Conservation (phyloP, 1,140 invertebrate species). For the Plectrocnemia conspersa region DNA sequence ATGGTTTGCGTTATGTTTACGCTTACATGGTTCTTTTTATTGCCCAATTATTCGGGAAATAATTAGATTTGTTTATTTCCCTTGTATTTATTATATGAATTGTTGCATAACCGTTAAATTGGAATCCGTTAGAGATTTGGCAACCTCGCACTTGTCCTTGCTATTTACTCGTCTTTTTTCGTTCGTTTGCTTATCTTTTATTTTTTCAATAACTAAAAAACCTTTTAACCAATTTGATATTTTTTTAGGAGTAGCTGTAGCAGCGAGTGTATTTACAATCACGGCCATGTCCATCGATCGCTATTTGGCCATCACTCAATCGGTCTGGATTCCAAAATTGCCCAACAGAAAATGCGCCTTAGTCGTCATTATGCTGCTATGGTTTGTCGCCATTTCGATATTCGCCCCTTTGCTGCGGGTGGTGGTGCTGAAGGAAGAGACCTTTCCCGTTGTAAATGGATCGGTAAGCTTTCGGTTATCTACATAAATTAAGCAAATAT, state of each 20-base stretch:
- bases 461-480: slow-evolving; percentile 42
- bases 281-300: slow-evolving; percentile 73
- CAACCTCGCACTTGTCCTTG: too few relatives aligned
- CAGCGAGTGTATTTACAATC: slow-evolving; percentile 72
- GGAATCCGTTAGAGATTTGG: too few relatives aligned
- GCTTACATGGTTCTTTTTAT: too few relatives aligned
- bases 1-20: too few relatives aligned
- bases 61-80: too few relatives aligned
- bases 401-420: slow-evolving; percentile 63
- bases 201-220: too few relatives aligned
- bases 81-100: too few relatives aligned
- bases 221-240: slow-evolving; percentile 9
- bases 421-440: slow-evolving; percentile 45
- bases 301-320: slow-evolving; percentile 69
- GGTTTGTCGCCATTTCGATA: slow-evolving; percentile 60
- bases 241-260: slow-evolving; percentile 65
- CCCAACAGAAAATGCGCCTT: slow-evolving; percentile 63
- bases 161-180: too few relatives aligned
- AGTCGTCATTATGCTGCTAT: slow-evolving; percentile 58
- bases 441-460: slow-evolving; percentile 42
- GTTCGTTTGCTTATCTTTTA: too few relatives aligned
- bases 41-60: too few relatives aligned
- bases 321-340: slow-evolving; percentile 61
- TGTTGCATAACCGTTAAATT: too few relatives aligned
- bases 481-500: too few relatives aligned